Conservation (phyloP, 2,113 vertebrate species). For the Typhlomys cinereus region DNA sequence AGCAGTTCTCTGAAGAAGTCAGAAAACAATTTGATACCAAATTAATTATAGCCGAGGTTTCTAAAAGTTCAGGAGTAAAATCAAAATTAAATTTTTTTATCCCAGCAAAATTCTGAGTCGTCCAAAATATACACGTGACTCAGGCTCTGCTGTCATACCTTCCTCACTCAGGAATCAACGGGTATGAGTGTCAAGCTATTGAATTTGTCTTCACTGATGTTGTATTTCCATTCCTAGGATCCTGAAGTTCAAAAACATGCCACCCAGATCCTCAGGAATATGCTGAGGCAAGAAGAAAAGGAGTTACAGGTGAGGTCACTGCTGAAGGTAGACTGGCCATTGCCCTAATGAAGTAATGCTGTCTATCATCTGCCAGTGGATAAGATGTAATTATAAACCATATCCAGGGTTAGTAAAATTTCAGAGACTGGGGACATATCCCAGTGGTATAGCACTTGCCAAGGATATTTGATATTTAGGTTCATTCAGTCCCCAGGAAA, state of each 20-base stretch:
- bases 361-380: neutral
- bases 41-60: neutral
- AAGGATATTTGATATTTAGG: neutral
- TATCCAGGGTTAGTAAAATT: neutral
- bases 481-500: neutral
- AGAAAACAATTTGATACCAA: neutral
- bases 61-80: neutral
- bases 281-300: constrained; percentile 94
- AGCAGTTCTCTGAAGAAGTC: neutral
- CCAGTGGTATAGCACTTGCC: neutral
- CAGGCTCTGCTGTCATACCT: neutral
- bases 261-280: constrained; percentile 93
- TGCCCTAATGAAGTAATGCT: neutral
- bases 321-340: neutral
- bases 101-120: neutral
- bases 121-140: neutral
- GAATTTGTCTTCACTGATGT: neutral
- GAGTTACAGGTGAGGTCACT: constrained; percentile 90
- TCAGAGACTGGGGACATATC: neutral
- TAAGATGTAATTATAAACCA: neutral
- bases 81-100: constrained; percentile 17
- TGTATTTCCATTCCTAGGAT: constrained; percentile 83
- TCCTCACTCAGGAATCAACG: neutral
- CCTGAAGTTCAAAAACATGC: constrained; percentile 94
- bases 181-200: neutral